phyloP scores from a whole-genome alignment of 2,113 vertebrate species.

The Caranx ignobilis region DNA sequence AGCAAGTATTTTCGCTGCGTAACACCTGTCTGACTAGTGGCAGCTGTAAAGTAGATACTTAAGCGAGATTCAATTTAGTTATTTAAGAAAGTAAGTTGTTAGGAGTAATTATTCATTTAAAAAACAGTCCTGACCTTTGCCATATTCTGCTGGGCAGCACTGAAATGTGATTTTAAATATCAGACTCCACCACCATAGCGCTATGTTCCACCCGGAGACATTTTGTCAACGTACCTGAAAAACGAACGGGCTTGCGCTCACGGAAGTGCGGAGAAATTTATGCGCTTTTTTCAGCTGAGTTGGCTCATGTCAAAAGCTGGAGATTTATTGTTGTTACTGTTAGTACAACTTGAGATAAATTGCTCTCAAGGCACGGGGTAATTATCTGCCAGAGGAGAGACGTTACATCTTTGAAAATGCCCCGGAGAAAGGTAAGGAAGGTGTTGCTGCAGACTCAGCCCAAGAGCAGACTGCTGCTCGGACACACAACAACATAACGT shows the following conservation, averaged over 20 bases:
- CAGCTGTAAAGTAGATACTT: background rate
- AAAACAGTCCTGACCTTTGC: background rate
- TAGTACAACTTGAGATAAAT: background rate
- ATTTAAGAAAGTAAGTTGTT: background rate
- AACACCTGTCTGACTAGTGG: background rate
- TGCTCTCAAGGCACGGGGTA: background rate
- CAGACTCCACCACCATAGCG: too few relatives aligned
- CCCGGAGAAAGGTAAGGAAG: slow-evolving; percentile 77
- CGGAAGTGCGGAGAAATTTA: slow-evolving; percentile 68
- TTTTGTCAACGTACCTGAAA: slow-evolving; percentile 57
- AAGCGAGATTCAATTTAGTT: too few relatives aligned
- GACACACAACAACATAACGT: slow-evolving; percentile 69
- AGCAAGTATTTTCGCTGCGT: background rate
- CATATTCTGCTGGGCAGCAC: too few relatives aligned
- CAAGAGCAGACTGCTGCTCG: slow-evolving; percentile 23
- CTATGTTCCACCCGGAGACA: slow-evolving; percentile 49
- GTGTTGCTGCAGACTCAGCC: slow-evolving; percentile 11
- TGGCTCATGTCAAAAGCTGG: slow-evolving; percentile 35
- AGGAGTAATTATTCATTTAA: background rate
- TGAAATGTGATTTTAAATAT: background rate
- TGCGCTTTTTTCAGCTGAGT: slow-evolving; percentile 65
- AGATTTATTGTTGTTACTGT: background rate
- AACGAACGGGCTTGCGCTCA: slow-evolving; percentile 46
- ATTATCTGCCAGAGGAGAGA: background rate
- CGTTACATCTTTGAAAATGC: slow-evolving; percentile 58